Base-by-base conservation (phyloP, 2,113 vertebrate genomes). In the Tenrec ecaudatus region DNA sequence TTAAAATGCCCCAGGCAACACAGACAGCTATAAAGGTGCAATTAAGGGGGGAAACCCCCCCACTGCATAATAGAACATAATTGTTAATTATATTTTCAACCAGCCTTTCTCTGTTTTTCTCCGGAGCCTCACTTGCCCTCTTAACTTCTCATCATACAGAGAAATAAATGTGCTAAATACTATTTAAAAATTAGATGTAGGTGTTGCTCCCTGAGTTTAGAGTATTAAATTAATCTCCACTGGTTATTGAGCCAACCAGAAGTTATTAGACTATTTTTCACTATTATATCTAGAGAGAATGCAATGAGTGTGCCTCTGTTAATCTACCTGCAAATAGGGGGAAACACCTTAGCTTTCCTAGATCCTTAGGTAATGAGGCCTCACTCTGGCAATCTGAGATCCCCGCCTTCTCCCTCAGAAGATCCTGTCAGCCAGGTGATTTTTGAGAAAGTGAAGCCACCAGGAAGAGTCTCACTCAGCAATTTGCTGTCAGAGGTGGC, bases 81-180 rank as follows among this genome's bases (percentile, higher is more conserved):
- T 94, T 94, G 71, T 82, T 86, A 78, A 82, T 89, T 60, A 60
- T 88, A 27, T 47, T 88, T 92, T 88, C 88, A 91, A 77, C 27
- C 64, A 83, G 15, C 33, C 31, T 20, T 14, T 93, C 66, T 84
- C 31, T 94, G 66, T n/a, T 66, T 92, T 94, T 90, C 60, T 76
- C 68, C 16, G 90, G 40, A 95, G 4, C 15, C 53, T 90, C 25
- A 25, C 38, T 25, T 76, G 36, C 17, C 36, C 8, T 82, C 33
- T 82, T 94, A 79, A 36, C 86, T 94, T 91, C 22, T 92, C 43
- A 81, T 58, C 60, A 36, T 68, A 87, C 7, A 58, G 40, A 90
- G 66, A 92, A 86, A 91, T 33, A 47, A 71, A 76, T 89, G 19
- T 86, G 22, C 64, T 95, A 71, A 87, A 90, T 85, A 66, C 27